These are phyloP conservation scores for Schrankia costaestrigalis DNA, from an alignment of 2,888 invertebrate genomes.

Conservation along the genomic window DNA sequence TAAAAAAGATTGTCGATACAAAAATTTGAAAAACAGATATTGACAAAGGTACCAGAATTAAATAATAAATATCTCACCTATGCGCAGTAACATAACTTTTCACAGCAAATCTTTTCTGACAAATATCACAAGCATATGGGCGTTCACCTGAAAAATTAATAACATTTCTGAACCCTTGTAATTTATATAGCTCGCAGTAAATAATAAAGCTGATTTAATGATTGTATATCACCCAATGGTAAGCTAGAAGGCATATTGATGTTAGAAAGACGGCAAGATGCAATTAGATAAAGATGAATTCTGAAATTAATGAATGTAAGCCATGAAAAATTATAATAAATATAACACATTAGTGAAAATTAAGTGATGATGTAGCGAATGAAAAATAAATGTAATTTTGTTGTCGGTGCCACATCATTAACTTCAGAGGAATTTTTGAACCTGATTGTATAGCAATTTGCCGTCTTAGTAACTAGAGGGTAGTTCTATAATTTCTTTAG, in stretches of 20 bases:
- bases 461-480: conserved; percentile 63
- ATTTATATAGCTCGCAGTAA: background rate
- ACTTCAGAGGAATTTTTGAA: conserved; percentile 38
- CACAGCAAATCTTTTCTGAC: conserved; percentile 89
- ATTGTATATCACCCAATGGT: conserved; percentile 33
- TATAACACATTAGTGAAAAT: conserved; percentile 54
- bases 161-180: conserved; percentile 1
- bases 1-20: background rate
- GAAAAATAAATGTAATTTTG: conserved; percentile 46
- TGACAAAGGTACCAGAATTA: no score
- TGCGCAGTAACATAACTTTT: conserved; percentile 91
- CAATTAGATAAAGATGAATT: conserved; percentile 67
- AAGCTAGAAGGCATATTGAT: conserved; percentile 59
- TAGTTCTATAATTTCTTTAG: no score
- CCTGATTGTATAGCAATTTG: conserved; percentile 69
- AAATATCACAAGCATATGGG: conserved; percentile 89
- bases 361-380: conserved; percentile 65
- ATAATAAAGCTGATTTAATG: conserved; percentile 11
- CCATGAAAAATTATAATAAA: conserved; percentile 61
- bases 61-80: conserved; percentile 59
- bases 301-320: conserved; percentile 70
- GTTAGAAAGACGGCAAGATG: conserved; percentile 80
- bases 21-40: no score
- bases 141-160: conserved; percentile 82
- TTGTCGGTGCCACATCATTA: conserved; percentile 79